Evolutionary conservation across 2,888 invertebrate genomes (phyloP), one percentile per base, ranked within the genome.

Genomic region (Volucella bombylans): DNA sequence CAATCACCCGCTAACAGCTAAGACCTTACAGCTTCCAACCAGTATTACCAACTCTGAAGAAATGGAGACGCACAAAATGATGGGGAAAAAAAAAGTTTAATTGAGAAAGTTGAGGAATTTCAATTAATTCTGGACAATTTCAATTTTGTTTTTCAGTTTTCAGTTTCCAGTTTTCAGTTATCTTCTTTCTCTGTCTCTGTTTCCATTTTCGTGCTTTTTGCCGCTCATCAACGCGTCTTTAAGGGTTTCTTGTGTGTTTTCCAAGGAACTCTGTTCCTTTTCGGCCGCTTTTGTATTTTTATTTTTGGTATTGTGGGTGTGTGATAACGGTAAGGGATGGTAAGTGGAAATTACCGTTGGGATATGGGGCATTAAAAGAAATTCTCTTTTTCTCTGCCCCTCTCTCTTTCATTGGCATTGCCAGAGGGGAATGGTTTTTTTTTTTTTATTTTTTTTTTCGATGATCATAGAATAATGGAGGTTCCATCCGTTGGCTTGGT

Each of bases 81-180:
- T 49, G 45, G n/a, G n/a, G n/a, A 72, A 74, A 73, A 77, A 76
- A 89, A 91, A 90, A 90, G 90, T 90, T 90, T 90, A 90, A 90
- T 90, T 91, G 90, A 89, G 91, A 90, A 90, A 90, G 90, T 91
- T 90, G 88, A 89, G 89, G 90, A 91, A 91, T 90, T 90, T 90
- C 90, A 90, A 90, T 91, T 90, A 90, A 90, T 90, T 90, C 88
- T 87, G 90, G 89, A 90, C 91, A 90, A 81, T 85, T 85, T 85
- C 85, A 85, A 85, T 85, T 85, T 85, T 85, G 81, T 81, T 81
- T 85, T 85, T 72, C 50, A 81, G 62, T 77, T 77, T 72, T 81
- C 50, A 81, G 67, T 76, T 77, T 72, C 76, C 76, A n/a, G 59
- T 79, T 74, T 49, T 50, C 73, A 23, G 18, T 38, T 43, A 39